Percentiles rank a stretch among this genome's conserved stretches.
Conservation (phyloP, 2,797 vertebrate species). For the Betta splendens region DNA sequence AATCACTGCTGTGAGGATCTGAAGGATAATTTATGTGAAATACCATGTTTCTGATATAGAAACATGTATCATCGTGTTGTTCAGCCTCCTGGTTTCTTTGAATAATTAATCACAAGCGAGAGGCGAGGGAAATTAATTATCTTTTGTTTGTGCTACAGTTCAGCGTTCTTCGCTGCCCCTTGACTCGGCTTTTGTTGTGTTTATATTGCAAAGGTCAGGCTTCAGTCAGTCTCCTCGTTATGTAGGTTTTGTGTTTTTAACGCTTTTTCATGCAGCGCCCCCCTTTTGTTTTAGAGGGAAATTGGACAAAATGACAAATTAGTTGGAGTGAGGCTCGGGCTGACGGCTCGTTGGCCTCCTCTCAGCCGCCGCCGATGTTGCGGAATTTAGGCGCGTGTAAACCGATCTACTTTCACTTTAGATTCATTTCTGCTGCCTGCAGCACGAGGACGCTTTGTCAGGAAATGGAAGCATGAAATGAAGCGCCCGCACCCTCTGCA, state of each 20-base stretch:
- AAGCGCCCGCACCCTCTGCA: slow-evolving; percentile 2
- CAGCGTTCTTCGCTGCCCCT: background rate
- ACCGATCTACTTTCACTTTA: slow-evolving; percentile 11
- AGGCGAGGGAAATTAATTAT: slow-evolving; percentile 42
- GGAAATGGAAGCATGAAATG: slow-evolving; percentile 11
- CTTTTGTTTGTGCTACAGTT: slow-evolving; percentile 29
- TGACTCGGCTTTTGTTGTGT: slow-evolving; percentile 25
- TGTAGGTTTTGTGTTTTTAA: background rate
- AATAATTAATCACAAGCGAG: slow-evolving; percentile 48
- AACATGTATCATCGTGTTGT: slow-evolving; percentile 28
- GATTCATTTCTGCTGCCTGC: slow-evolving; percentile 21
- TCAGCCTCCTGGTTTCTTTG: slow-evolving; percentile 48
- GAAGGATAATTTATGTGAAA: background rate
- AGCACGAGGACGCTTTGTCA: background rate
- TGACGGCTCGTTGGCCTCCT: slow-evolving; percentile 1
- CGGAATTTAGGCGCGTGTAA: background rate
- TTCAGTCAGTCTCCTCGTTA: background rate
- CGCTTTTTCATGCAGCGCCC: background rate
- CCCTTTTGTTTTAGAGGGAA: background rate
- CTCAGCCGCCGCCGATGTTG: background rate
- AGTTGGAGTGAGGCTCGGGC: background rate
- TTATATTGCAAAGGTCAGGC: slow-evolving; percentile 13
- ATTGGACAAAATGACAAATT: background rate
- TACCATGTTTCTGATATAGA: slow-evolving; percentile 3
- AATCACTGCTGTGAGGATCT: slow-evolving; percentile 2